Evolutionary conservation across 2,113 vertebrate genomes (phyloP).

Genomic region (Engraulis encrasicolus): DNA sequence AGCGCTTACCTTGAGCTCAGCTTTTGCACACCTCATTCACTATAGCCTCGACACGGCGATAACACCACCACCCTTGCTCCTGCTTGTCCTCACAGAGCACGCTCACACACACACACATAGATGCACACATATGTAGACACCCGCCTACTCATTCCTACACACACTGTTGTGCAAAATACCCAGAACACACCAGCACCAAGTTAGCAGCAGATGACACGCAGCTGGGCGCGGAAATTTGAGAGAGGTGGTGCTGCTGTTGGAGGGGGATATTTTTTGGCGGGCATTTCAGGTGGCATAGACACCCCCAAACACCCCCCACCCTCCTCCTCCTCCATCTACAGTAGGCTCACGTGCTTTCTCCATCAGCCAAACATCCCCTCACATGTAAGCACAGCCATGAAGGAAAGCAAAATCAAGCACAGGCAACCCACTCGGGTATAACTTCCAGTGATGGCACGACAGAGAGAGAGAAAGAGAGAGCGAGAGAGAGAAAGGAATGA

Average conservation of each 20-base stretch:
- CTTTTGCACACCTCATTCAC: slow-evolving; percentile 11
- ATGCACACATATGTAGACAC: not conserved
- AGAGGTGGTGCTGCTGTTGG: slow-evolving; percentile 4
- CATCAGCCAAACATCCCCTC: not conserved
- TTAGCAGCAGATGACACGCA: not conserved
- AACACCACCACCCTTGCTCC: not conserved
- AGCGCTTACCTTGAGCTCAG: slow-evolving; percentile 1
- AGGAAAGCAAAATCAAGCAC: not conserved
- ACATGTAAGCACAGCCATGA: slow-evolving; percentile 8
- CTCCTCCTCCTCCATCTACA: too few relatives aligned
- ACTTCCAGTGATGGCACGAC: slow-evolving; percentile 37
- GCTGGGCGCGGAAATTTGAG: slow-evolving; percentile 5
- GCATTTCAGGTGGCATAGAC: slow-evolving; percentile 34
- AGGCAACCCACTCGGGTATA: not conserved
- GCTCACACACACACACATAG: not conserved
- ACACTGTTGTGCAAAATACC: not conserved
- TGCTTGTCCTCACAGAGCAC: not conserved
- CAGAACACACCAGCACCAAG: slow-evolving; percentile 21
- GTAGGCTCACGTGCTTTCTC: not conserved
- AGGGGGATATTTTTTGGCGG: slow-evolving; percentile 23
- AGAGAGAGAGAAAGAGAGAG: too few relatives aligned
- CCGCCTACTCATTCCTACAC: not conserved
- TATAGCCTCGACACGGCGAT: not conserved
- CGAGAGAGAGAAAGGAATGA: too few relatives aligned
- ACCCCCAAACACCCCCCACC: not conserved